Evolutionary conservation across 2,113 vertebrate species (phyloP), one percentile per base, ranked within the genome.

Genomic region (Chelonoidis abingdonii): DNA sequence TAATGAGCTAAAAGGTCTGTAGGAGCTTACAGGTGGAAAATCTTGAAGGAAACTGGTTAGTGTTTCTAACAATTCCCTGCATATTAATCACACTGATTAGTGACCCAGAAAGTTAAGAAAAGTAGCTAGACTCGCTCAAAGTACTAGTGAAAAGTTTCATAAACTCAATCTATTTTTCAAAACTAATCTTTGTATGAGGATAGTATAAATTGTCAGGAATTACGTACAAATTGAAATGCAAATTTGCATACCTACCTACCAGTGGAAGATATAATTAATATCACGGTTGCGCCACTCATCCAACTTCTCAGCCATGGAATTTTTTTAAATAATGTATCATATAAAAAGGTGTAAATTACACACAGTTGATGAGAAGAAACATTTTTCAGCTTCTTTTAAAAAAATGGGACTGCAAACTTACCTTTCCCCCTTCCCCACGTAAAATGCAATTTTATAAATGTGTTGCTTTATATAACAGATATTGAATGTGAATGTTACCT

Each of bases 401-500:
- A 82, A 56, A 72, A 75, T 83, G 90, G 86, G 96, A 98, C 96
- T 97, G 97, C 97, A 93, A 94, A 92, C 96, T 96, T 97, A 97
- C 97, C 87, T 97, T 98, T 97, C 90, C 96, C 95, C 98, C 97
- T 98, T 96, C 95, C 96, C 93, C 97, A 97, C 95, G 81, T 94
- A 88, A 96, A 98, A 97, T 95, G 97, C 98, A 97, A 95, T 98
- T 98, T 98, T 98, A 98, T 98, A 98, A 97, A 95, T 97, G 83
- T 14, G 96, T 98, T 98, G 98, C 98, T 98, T 98, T 98, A 97
- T 98, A 98, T 97, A 97, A 98, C 95, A 75, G 92, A 97, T 89
- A 97, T 93, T 96, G 98, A 98, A 98, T 98, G 98, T 98, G 98
- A 98, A 98, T 98, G 98, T 97, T 97, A 97, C 95, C 97, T 98